Percentiles rank a stretch among this genome's conserved stretches.
These are phyloP conservation scores for Hecatera dysodea DNA, from an alignment of 2,888 invertebrate species.

Conservation along the genomic window DNA sequence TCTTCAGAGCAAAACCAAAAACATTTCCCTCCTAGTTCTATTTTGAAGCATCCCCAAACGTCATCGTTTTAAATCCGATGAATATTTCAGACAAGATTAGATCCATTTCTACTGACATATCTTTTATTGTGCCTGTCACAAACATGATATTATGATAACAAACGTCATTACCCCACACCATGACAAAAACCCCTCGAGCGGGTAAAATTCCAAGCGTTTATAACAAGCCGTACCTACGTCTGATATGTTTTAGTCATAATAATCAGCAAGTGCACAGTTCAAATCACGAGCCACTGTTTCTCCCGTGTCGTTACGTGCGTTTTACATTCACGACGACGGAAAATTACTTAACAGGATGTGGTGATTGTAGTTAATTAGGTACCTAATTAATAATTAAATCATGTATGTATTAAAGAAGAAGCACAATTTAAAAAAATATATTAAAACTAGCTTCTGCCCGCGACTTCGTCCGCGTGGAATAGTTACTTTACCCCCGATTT, in stretches of 20 bases:
- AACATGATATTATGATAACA: too few relatives aligned
- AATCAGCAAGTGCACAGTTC: not conserved
- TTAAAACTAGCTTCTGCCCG: too few relatives aligned
- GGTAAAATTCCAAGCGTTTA: slow-evolving; percentile 10
- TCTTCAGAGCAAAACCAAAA: not conserved
- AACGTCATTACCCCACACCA: not conserved
- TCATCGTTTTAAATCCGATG: not conserved
- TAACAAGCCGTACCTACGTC: not conserved
- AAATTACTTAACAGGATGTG: not conserved
- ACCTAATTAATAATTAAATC: too few relatives aligned
- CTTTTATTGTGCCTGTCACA: not conserved
- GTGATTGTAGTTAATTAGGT: too few relatives aligned
- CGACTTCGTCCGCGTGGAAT: too few relatives aligned
- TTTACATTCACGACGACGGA: not conserved
- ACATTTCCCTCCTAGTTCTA: not conserved
- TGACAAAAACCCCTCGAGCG: not conserved
- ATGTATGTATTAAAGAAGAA: too few relatives aligned
- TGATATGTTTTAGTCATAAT: slow-evolving; percentile 9
- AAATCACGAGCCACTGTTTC: not conserved
- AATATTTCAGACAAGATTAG: not conserved
- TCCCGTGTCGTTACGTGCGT: not conserved
- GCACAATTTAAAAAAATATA: too few relatives aligned
- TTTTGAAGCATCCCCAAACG: not conserved
- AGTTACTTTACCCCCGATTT: too few relatives aligned
- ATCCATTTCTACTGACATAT: not conserved